Conservation (phyloP, 53 echinoderm and acorn worm genomes). For the Temnopleurus reevesii region DNA sequence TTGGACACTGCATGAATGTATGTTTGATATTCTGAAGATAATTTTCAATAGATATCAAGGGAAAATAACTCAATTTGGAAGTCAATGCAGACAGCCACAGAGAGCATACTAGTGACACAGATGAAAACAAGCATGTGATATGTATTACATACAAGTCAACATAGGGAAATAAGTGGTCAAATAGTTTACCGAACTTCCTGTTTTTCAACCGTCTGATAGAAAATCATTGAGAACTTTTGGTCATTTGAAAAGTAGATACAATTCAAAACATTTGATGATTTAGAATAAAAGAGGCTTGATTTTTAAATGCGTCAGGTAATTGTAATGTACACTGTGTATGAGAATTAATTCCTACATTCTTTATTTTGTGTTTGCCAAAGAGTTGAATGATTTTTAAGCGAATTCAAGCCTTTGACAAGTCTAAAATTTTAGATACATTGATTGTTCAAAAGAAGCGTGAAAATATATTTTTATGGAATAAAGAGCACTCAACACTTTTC, state of each 20-base stretch:
- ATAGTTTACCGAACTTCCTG: conserved; percentile 23
- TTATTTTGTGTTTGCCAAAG: too few relatives aligned
- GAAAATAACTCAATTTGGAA: background rate
- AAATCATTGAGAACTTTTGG: background rate
- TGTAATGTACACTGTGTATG: background rate
- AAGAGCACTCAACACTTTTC: too few relatives aligned
- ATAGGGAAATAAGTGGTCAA: background rate
- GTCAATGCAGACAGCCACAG: background rate
- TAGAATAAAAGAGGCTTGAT: too few relatives aligned
- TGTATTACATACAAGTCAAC: background rate
- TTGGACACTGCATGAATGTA: background rate
- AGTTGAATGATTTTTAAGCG: too few relatives aligned
- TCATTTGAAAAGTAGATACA: background rate
- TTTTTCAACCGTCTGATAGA: background rate
- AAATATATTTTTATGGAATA: too few relatives aligned
- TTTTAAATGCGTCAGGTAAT: too few relatives aligned
- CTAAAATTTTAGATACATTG: too few relatives aligned
- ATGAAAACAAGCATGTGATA: background rate
- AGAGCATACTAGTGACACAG: background rate
- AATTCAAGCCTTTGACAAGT: too few relatives aligned
- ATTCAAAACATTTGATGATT: too few relatives aligned
- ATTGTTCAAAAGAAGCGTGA: too few relatives aligned
- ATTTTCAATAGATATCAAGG: background rate
- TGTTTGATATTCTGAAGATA: background rate
- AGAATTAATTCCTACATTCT: too few relatives aligned